These are phyloP conservation scores for Achroia grisella DNA, from an alignment of 1,140 invertebrate genomes.

Conservation along the genomic window DNA sequence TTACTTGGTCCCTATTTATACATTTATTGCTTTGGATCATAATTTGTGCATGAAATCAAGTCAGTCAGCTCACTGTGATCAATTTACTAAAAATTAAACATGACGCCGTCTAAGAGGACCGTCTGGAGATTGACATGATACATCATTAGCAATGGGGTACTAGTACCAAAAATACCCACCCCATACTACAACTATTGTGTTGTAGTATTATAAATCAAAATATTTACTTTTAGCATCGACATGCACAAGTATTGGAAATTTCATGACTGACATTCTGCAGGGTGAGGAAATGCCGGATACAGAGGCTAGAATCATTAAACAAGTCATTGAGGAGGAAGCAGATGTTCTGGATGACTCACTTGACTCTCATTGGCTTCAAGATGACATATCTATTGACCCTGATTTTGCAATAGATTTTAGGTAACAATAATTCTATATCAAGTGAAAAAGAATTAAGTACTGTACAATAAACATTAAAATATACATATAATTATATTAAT, in stretches of 20 bases:
- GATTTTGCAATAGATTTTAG: constrained; percentile 48
- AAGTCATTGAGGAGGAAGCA: constrained; percentile 55
- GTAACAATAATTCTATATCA: constrained; percentile 19
- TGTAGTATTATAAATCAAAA: background rate
- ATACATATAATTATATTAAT: no score
- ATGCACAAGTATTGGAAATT: constrained; percentile 59
- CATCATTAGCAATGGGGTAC: no score
- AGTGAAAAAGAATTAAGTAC: background rate
- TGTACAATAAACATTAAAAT: background rate
- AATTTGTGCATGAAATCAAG: no score
- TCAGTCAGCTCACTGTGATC: no score
- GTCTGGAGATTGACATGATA: no score
- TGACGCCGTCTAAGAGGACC: no score
- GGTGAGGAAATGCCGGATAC: constrained; percentile 44
- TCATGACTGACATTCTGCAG: constrained; percentile 50
- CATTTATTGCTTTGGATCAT: no score
- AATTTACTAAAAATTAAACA: no score
- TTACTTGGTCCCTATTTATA: no score
- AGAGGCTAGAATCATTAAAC: constrained; percentile 45
- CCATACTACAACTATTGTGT: no score
- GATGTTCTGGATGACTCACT: constrained; percentile 53
- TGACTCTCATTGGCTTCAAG: constrained; percentile 57
- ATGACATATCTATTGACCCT: constrained; percentile 43
- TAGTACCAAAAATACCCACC: no score
- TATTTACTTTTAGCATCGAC: constrained; percentile 47